These are phyloP conservation scores for Brachyptera putata DNA, from an alignment of 2,888 invertebrate species.

Conservation along the genomic window DNA sequence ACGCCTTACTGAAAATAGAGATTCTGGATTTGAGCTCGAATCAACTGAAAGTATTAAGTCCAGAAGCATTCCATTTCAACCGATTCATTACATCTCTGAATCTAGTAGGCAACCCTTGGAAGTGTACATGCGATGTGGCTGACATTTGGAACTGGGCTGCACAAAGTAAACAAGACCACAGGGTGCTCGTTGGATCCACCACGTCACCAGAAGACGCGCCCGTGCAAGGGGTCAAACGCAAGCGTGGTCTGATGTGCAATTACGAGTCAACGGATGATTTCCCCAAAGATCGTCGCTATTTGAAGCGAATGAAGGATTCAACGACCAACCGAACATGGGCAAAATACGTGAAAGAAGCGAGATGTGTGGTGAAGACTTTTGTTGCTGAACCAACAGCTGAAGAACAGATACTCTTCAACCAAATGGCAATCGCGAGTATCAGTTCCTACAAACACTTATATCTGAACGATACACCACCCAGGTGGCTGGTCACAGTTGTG, in stretches of 20 bases:
- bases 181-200: slow-evolving; percentile 62
- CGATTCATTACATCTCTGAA: slow-evolving; percentile 55
- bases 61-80: slow-evolving; percentile 54
- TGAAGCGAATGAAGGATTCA: slow-evolving; percentile 48
- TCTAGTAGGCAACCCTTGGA: slow-evolving; percentile 64
- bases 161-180: slow-evolving; percentile 58
- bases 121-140: slow-evolving; percentile 63
- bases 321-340: slow-evolving; percentile 64
- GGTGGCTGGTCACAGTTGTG: slow-evolving; percentile 7
- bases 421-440: slow-evolving; percentile 6
- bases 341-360: slow-evolving; percentile 64
- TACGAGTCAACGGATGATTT: slow-evolving; percentile 52
- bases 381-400: not conserved
- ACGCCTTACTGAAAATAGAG: slow-evolving; percentile 18
- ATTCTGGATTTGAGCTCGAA: slow-evolving; percentile 22
- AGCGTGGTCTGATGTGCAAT: slow-evolving; percentile 59
- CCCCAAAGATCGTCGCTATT: slow-evolving; percentile 43
- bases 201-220: slow-evolving; percentile 56
- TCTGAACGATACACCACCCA: slow-evolving; percentile 16
- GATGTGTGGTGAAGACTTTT: slow-evolving; percentile 44
- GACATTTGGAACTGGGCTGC: slow-evolving; percentile 72
- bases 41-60: slow-evolving; percentile 49
- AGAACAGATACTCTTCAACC: not conserved
- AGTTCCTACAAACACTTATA: slow-evolving; percentile 1
- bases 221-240: slow-evolving; percentile 60